Evolutionary conservation across 2,888 invertebrate species (phyloP).

Genomic region (Amphiduros pacificus): DNA sequence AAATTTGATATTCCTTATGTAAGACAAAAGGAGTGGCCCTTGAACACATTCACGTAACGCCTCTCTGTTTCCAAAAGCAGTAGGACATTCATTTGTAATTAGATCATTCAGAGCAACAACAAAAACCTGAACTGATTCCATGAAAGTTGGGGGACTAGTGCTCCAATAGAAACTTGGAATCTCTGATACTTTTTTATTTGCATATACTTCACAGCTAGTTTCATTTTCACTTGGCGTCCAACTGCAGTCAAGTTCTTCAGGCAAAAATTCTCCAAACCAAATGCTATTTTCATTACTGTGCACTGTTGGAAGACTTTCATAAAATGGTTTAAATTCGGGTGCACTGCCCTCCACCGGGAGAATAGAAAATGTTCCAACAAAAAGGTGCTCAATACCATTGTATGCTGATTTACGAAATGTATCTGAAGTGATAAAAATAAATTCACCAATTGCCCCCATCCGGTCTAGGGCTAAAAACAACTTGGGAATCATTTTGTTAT

Average conservation of each 20-base stretch:
- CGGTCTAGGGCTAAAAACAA: neutral
- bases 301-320: too few species aligned
- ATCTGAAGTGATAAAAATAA: neutral
- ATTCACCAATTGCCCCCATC: neutral
- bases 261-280: too few species aligned
- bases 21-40: conserved; percentile 30
- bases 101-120: conserved; percentile 37
- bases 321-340: too few species aligned
- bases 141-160: neutral
- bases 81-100: conserved; percentile 34
- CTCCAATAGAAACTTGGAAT: neutral
- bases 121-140: conserved; percentile 39
- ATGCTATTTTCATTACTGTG: too few species aligned
- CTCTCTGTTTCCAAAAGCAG: conserved; percentile 15
- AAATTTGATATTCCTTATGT: conserved; percentile 35
- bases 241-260: neutral
- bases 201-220: too few species aligned
- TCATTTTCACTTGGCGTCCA: neutral
- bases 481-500: neutral
- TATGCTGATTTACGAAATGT: neutral
- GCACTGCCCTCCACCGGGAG: too few species aligned
- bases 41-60: conserved; percentile 29
- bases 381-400: too few species aligned
- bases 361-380: too few species aligned
- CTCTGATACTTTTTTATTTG: neutral